Conservation (phyloP, 2,113 vertebrate genomes). For the Axis porcinus region DNA sequence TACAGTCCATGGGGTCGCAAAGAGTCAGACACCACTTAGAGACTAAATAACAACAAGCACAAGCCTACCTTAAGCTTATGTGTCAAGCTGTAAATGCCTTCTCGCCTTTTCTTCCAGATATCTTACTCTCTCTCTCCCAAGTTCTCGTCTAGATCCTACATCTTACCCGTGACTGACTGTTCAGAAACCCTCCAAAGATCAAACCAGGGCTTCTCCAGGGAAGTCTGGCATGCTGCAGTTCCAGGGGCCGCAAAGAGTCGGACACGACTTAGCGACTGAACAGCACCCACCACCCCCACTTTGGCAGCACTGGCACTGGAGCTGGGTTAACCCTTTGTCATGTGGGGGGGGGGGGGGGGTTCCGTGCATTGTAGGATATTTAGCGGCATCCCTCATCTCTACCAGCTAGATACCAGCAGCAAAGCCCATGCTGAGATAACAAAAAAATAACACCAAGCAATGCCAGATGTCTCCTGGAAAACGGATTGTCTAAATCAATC, state of each 20-base stretch:
- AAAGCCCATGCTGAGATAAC: not conserved
- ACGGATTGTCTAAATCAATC: not conserved
- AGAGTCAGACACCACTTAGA: not conserved
- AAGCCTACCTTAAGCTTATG: not conserved
- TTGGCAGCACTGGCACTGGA: not conserved
- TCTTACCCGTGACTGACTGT: not conserved
- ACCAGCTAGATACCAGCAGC: not conserved
- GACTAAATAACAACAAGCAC: not conserved
- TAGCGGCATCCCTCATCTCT: not conserved
- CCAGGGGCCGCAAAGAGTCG: not conserved
- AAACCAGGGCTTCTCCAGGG: not conserved
- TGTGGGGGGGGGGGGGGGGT: no score
- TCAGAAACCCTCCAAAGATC: not conserved
- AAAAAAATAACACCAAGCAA: not conserved
- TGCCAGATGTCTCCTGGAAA: not conserved
- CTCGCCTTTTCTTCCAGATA: not conserved
- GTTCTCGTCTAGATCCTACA: not conserved
- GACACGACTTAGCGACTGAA: rapidly evolving
- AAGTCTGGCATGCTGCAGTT: not conserved
- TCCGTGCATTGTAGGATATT: rapidly evolving
- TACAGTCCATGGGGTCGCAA: not conserved
- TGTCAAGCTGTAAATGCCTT: not conserved
- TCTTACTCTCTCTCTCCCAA: not conserved
- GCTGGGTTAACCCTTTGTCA: not conserved
- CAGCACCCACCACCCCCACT: not conserved